Evolutionary conservation across 2,888 invertebrate species (phyloP).

Genomic region (Nomada fabriciana): DNA sequence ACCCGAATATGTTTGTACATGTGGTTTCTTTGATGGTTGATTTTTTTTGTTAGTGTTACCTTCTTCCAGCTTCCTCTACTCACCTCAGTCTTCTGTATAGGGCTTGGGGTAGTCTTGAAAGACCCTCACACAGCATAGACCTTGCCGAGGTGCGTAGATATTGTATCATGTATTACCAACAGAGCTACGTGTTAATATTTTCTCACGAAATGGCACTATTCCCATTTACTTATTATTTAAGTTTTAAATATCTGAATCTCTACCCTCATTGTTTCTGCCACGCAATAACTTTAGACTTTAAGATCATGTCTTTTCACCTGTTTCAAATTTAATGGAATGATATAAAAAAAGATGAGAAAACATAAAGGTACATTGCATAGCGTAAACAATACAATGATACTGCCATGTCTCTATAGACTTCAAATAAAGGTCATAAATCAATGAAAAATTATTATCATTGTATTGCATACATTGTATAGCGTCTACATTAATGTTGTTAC

Average conservation of each 20-base stretch:
- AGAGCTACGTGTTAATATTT: constrained; percentile 85
- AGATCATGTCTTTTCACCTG: constrained; percentile 54
- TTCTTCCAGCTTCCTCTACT: constrained; percentile 83
- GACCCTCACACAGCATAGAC: constrained; percentile 85
- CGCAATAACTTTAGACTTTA: constrained; percentile 46
- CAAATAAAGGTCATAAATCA: not conserved
- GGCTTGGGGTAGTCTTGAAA: constrained; percentile 84
- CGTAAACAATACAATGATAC: constrained; percentile 24
- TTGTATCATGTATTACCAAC: constrained; percentile 85
- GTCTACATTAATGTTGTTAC: not conserved
- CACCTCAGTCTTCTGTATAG: constrained; percentile 83
- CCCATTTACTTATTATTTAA: constrained; percentile 83
- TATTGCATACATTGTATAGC: constrained; percentile 21
- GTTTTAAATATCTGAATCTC: constrained; percentile 69
- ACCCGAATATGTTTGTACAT: constrained; percentile 67
- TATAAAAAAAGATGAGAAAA: constrained; percentile 8
- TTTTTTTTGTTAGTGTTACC: constrained; percentile 81
- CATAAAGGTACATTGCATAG: constrained; percentile 8
- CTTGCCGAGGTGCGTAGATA: constrained; percentile 85
- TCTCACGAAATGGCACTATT: constrained; percentile 84
- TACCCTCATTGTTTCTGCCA: constrained; percentile 62
- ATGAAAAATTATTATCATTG: constrained; percentile 10
- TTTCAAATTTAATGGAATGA: not conserved
- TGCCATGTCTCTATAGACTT: not conserved
- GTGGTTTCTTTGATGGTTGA: constrained; percentile 73